Evolutionary conservation across 1,140 invertebrate genomes (phyloP).

Genomic region (Ctenoplectra terminalis): DNA sequence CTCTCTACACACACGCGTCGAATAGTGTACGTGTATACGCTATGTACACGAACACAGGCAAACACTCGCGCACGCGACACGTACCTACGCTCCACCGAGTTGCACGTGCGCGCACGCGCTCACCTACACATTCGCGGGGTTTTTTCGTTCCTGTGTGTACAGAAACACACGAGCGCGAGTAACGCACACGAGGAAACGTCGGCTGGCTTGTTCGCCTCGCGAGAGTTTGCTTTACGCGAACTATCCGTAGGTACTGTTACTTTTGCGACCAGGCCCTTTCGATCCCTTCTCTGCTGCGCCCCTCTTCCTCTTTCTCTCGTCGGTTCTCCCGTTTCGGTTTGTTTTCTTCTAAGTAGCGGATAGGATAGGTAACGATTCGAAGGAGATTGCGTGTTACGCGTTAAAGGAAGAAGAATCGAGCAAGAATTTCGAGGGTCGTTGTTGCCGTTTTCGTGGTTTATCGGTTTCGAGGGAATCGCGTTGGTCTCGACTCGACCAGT

Average conservation of each 20-base stretch:
- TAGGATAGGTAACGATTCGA: slow-evolving; percentile 8
- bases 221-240: slow-evolving; percentile 70
- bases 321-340: slow-evolving; percentile 10
- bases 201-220: slow-evolving; percentile 40
- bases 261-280: slow-evolving; percentile 77
- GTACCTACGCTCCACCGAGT: slow-evolving; percentile 40
- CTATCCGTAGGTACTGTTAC: slow-evolving; percentile 81
- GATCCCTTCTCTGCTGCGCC: slow-evolving; percentile 65
- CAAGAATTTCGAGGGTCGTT: neutral
- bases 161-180: neutral
- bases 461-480: neutral
- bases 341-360: slow-evolving; percentile 43
- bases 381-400: neutral
- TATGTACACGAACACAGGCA: slow-evolving; percentile 1
- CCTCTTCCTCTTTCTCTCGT: slow-evolving; percentile 28
- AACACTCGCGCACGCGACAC: slow-evolving; percentile 44
- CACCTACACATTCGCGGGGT: slow-evolving; percentile 36
- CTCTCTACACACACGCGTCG: slow-evolving; percentile 31
- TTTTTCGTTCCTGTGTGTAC: slow-evolving; percentile 17
- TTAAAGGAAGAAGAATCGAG: neutral
- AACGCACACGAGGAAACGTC: neutral
- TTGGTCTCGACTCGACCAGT: neutral
- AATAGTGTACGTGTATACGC: too few relatives aligned
- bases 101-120: slow-evolving; percentile 52
- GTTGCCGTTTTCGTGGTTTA: slow-evolving; percentile 8